Percentiles rank a stretch among this genome's conserved stretches.
Conservation (phyloP, 2,797 vertebrate genomes). For the Erpetoichthys calabaricus region DNA sequence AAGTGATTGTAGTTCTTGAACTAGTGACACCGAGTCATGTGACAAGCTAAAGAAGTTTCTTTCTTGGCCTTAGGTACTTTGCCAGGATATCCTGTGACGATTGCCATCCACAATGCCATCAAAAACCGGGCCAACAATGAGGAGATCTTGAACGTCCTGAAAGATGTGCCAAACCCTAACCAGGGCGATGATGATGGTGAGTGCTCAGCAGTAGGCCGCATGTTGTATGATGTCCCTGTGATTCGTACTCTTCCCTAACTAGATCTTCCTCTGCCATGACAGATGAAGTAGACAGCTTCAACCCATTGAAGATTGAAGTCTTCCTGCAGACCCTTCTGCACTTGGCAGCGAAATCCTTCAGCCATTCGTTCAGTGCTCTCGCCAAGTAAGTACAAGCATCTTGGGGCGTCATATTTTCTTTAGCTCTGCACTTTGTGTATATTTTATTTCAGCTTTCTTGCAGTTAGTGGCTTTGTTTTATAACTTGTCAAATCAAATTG, state of each 20-base stretch:
- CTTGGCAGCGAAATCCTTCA: slow-evolving; percentile 89
- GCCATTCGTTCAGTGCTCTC: slow-evolving; percentile 93
- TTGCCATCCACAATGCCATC: slow-evolving; percentile 72
- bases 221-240: too few relatives aligned
- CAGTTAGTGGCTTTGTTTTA: too few relatives aligned
- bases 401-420: background rate
- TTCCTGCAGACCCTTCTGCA: slow-evolving; percentile 92
- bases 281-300: slow-evolving; percentile 91
- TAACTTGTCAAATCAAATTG: too few relatives aligned
- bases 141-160: slow-evolving; percentile 80
- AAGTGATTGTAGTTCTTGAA: slow-evolving; percentile 33
- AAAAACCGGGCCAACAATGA: slow-evolving; percentile 88
- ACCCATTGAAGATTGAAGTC: slow-evolving; percentile 91
- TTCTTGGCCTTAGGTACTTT: slow-evolving; percentile 55
- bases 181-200: slow-evolving; percentile 89
- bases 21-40: background rate
- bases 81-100: slow-evolving; percentile 69
- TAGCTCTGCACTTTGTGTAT: too few relatives aligned
- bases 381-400: slow-evolving; percentile 71
- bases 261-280: slow-evolving; percentile 21
- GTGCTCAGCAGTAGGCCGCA: background rate
- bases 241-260: too few relatives aligned
- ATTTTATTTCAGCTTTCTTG: too few relatives aligned
- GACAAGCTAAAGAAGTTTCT: background rate
- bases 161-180: slow-evolving; percentile 91